A percentile compares a stretch with the other conserved stretches of the same genome.
phyloP scores from a whole-genome alignment of 2,113 vertebrate genomes.

The Engystomops pustulosus region DNA sequence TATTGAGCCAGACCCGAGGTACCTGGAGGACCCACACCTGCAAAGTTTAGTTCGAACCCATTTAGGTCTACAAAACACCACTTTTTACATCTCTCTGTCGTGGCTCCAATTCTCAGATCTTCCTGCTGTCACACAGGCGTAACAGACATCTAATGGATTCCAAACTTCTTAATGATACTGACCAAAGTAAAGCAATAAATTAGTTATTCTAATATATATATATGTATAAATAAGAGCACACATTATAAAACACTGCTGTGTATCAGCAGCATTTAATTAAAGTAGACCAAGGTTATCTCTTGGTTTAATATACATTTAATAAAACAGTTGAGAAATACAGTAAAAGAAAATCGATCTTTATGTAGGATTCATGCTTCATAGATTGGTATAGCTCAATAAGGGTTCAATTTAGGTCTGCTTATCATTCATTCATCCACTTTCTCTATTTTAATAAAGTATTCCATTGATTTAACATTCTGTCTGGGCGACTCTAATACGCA shows the following conservation, averaged over 20 bases:
- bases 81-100: too few relatives aligned
- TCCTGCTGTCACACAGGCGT: not conserved
- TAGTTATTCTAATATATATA: too few relatives aligned
- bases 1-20: too few relatives aligned
- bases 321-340: not conserved
- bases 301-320: not conserved
- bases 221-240: too few relatives aligned
- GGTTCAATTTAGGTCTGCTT: conserved; percentile 20
- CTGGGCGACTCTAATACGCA: conserved; percentile 23
- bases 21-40: too few relatives aligned
- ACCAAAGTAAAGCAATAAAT: too few relatives aligned
- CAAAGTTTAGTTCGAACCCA: too few relatives aligned
- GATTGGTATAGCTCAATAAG: conserved; percentile 36
- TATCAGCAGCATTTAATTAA: not conserved
- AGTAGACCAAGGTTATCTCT: not conserved
- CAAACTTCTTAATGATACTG: too few relatives aligned
- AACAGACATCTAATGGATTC: not conserved
- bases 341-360: conserved; percentile 5
- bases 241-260: not conserved
- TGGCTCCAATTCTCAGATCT: not conserved
- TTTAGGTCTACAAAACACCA: too few relatives aligned
- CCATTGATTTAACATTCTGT: conserved; percentile 48
- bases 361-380: conserved; percentile 25
- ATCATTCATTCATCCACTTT: conserved; percentile 37
- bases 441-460: conserved; percentile 35